phyloP scores from a whole-genome alignment of 1,140 invertebrate genomes.

The Cotesia chilonis region DNA sequence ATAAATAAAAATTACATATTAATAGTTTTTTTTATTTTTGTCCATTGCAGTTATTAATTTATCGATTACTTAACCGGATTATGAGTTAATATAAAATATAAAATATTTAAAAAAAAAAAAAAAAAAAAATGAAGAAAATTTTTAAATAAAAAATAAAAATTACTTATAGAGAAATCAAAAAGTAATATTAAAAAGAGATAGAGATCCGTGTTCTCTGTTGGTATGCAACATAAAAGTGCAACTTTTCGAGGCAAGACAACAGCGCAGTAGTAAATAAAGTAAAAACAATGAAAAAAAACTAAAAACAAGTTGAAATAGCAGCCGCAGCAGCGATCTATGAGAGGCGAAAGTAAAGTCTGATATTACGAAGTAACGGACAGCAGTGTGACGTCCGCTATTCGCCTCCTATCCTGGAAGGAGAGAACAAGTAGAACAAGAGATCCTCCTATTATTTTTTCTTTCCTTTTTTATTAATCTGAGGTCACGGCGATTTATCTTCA shows the following conservation, averaged over 20 bases:
- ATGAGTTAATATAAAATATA: too few relatives aligned
- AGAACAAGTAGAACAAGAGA: too few relatives aligned
- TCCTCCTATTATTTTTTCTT: slow-evolving; percentile 7
- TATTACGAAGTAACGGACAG: slow-evolving; percentile 14
- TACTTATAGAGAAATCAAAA: too few relatives aligned
- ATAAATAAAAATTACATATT: not conserved
- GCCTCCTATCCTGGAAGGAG: slow-evolving; percentile 4
- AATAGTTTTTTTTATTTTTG: not conserved
- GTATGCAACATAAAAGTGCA: not conserved
- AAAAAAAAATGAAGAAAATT: not conserved
- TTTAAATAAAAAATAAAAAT: too few relatives aligned
- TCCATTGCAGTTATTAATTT: too few relatives aligned
- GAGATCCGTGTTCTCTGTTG: too few relatives aligned
- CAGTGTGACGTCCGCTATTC: slow-evolving; percentile 11
- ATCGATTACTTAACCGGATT: too few relatives aligned
- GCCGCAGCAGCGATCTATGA: not conserved
- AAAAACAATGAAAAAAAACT: not conserved
- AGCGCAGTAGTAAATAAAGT: not conserved
- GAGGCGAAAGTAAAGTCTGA: slow-evolving; percentile 11
- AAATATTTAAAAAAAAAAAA: too few relatives aligned
- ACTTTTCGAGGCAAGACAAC: not conserved
- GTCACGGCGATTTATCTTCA: too few relatives aligned
- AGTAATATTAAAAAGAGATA: too few relatives aligned
- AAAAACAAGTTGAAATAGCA: not conserved
- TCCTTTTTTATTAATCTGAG: not conserved